Evolutionary conservation across 92 coral and sea anemone species (phyloP).

Genomic region (Actinostola sp.): DNA sequence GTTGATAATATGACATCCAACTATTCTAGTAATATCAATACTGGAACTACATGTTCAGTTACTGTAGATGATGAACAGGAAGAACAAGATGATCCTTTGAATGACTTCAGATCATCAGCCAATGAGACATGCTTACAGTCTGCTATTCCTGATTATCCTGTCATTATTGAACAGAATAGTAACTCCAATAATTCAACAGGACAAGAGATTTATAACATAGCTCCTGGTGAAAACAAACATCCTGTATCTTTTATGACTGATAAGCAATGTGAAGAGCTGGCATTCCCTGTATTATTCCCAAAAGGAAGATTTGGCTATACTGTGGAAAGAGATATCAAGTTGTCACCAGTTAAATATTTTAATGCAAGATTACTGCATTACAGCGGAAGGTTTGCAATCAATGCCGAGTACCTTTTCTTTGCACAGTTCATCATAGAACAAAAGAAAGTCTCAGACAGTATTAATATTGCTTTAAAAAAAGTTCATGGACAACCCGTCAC

Average conservation of each 20-base stretch:
- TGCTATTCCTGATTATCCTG: slow-evolving; percentile 54
- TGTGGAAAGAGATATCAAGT: slow-evolving; percentile 29
- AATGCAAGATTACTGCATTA: no score
- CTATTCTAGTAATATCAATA: no score
- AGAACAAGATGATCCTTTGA: slow-evolving; percentile 58
- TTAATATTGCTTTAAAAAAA: slow-evolving; percentile 54
- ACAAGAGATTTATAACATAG: slow-evolving; percentile 59
- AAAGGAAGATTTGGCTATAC: slow-evolving; percentile 63
- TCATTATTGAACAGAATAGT: slow-evolving; percentile 22
- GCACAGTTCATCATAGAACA: slow-evolving; percentile 67
- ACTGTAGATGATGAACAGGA: slow-evolving; percentile 19
- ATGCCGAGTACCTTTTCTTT: slow-evolving; percentile 71
- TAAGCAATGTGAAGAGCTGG: slow-evolving; percentile 71
- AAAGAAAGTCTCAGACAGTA: slow-evolving; percentile 54
- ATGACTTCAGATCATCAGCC: slow-evolving; percentile 51
- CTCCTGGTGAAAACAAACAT: slow-evolving; percentile 45
- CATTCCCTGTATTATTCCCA: slow-evolving; percentile 71
- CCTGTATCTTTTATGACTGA: slow-evolving; percentile 65
- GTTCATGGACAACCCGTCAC: slow-evolving; percentile 55
- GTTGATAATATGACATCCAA: no score
- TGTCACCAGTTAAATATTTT: slow-evolving; percentile 50
- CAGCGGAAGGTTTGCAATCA: no score
- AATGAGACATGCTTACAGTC: slow-evolving; percentile 71
- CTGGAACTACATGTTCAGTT: not conserved
- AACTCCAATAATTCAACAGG: slow-evolving; percentile 42